A percentile compares a stretch with the other conserved stretches of the same genome.
phyloP scores from a whole-genome alignment of 2,888 invertebrate genomes.

The Aphidoletes aphidimyza region DNA sequence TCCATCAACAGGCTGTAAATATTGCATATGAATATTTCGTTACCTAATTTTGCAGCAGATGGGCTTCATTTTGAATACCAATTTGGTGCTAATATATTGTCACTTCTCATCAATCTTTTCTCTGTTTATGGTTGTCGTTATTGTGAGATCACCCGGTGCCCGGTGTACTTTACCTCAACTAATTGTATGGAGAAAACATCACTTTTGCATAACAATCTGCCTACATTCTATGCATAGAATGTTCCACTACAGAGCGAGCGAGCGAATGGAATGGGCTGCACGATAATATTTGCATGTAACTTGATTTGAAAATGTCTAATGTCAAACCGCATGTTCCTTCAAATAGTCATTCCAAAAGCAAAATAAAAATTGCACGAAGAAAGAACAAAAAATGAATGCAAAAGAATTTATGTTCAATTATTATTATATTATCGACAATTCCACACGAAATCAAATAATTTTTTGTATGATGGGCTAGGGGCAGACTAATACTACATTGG shows the following conservation, averaged over 20 bases:
- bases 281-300: neutral
- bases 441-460: too few species aligned
- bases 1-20: too few species aligned
- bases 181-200: neutral
- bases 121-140: neutral
- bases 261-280: neutral
- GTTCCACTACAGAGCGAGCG: neutral
- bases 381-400: too few species aligned
- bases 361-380: too few species aligned
- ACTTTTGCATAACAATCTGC: neutral
- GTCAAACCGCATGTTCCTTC: neutral
- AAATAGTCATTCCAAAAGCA: too few species aligned
- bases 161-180: conserved; percentile 1
- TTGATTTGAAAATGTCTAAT: neutral
- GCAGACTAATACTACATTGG: too few species aligned
- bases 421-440: too few species aligned
- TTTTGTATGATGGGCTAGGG: too few species aligned
- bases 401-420: too few species aligned
- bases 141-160: neutral
- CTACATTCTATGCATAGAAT: conserved; percentile 11
- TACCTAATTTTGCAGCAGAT: neutral
- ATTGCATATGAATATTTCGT: conserved; percentile 22
- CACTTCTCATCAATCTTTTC: conserved; percentile 25
- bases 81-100: neutral
- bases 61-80: conserved; percentile 9